Base-by-base conservation (phyloP, 2,888 invertebrate species). In the Caenorhabditis wallacei region DNA sequence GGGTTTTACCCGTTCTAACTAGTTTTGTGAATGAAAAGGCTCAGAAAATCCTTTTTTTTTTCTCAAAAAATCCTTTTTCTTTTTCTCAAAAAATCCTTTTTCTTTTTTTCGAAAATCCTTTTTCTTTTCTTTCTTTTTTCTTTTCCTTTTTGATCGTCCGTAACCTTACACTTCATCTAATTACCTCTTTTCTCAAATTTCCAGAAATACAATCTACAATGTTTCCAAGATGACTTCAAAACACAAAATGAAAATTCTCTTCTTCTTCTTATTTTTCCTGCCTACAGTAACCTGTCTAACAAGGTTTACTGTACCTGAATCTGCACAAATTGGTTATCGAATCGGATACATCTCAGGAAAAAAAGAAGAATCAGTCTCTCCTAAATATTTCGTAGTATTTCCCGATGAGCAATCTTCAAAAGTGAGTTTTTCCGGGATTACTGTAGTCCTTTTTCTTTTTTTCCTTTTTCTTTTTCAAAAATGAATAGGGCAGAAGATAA, bases 371-470 rank as follows among this genome's bases (percentile, higher is more conserved):
- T 76, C 85, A 5, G 57, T 76, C 3, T 74, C 85, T 24, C 80
- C 88, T 8, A 84, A 84, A 24, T 91, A 87, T 75, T 86, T 89
- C 78, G 85, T 90, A 18, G 89, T 90, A n/a, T 91, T 87, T 75
- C 88, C 91, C 3, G 88, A 90, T 76, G 82, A 86, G 46, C 80
- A 85, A 20, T 87, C 87, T 1, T 87, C 88, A 54, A 88, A 90
- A 82, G 90, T 90, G 43, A 79, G 87, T 22, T 57, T 76, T 53
- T 51, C 22, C 10, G 4, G 5, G n/a, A 26, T 40, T 40, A 30
- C 30, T 40, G 40, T 13, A 40, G 16, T 5, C 40, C 30, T 13
- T 40, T 10, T 4, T 5, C 40, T 8, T 13, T 40, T 10, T 4
- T n/a, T n/a, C n/a, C n/a, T n/a, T n/a, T n/a, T n/a, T n/a, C n/a